phyloP scores from a whole-genome alignment of 2,113 vertebrate species.

The Labeo rohita region DNA sequence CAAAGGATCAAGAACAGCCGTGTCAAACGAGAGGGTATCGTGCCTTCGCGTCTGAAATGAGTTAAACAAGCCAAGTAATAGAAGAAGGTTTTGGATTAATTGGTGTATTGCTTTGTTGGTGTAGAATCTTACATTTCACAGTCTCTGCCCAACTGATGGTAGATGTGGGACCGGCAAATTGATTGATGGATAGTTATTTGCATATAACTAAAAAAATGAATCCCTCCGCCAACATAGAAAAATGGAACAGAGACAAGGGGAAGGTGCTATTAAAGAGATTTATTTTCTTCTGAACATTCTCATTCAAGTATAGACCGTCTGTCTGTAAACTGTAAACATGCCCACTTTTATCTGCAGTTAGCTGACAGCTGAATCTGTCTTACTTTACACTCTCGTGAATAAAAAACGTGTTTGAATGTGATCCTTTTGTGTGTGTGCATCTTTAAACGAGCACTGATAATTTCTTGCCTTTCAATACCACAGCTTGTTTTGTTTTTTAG shows the following conservation, averaged over 20 bases:
- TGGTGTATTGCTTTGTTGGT: conserved; percentile 75
- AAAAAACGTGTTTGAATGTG: conserved; percentile 24
- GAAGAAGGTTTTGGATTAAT: conserved; percentile 79
- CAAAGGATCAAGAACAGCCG: conserved; percentile 75
- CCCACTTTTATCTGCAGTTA: conserved; percentile 12
- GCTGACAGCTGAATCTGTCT: conserved; percentile 34
- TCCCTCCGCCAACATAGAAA: not conserved
- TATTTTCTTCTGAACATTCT: conserved; percentile 57
- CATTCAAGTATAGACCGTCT: conserved; percentile 18
- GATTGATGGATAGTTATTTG: conserved; percentile 82
- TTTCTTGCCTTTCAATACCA: not conserved
- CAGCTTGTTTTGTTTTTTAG: not conserved
- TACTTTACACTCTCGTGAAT: conserved; percentile 1
- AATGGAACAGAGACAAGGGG: conserved; percentile 28
- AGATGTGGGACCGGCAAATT: conserved; percentile 77
- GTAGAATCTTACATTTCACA: conserved; percentile 80
- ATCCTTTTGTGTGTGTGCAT: conserved; percentile 10
- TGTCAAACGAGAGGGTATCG: conserved; percentile 79
- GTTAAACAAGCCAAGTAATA: conserved; percentile 82
- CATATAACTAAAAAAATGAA: conserved; percentile 77
- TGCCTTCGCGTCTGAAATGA: conserved; percentile 74
- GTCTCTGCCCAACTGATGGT: conserved; percentile 76
- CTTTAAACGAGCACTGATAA: not conserved
- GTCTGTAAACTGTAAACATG: conserved; percentile 43
- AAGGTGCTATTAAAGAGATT: conserved; percentile 67